Evolutionary conservation across 2,113 vertebrate genomes (phyloP).

Genomic region (Oxyura jamaicensis): DNA sequence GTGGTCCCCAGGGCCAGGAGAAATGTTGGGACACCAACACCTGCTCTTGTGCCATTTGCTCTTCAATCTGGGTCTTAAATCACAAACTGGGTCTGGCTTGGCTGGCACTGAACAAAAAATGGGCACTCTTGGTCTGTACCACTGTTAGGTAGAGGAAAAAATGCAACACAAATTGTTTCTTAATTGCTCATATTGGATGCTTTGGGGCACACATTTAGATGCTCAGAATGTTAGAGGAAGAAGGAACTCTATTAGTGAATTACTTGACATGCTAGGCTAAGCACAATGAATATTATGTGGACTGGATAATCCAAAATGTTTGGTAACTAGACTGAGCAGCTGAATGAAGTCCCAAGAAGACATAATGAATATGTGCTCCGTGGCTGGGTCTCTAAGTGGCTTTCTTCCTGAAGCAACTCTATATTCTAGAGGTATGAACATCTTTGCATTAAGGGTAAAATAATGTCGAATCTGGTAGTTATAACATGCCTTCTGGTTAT

Average conservation of each 20-base stretch:
- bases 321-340: neutral
- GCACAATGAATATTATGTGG: neutral
- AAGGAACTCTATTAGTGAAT: neutral
- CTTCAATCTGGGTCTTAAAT: neutral
- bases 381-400: too few relatives aligned
- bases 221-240: neutral
- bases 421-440: neutral
- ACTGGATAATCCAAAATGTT: neutral
- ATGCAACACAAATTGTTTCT: neutral
- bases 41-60: neutral
- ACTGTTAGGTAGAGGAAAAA: neutral
- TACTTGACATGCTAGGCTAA: neutral
- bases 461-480: neutral
- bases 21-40: neutral
- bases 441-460: neutral
- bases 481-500: neutral
- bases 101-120: too few relatives aligned
- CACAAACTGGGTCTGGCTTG: neutral
- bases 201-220: neutral
- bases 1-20: neutral
- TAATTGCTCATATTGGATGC: neutral
- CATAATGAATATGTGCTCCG: fast-evolving
- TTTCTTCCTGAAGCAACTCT: neutral
- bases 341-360: neutral
- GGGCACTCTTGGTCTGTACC: neutral